Base-by-base conservation (phyloP, 2,113 vertebrate genomes). In the Chaetodon auriga region DNA sequence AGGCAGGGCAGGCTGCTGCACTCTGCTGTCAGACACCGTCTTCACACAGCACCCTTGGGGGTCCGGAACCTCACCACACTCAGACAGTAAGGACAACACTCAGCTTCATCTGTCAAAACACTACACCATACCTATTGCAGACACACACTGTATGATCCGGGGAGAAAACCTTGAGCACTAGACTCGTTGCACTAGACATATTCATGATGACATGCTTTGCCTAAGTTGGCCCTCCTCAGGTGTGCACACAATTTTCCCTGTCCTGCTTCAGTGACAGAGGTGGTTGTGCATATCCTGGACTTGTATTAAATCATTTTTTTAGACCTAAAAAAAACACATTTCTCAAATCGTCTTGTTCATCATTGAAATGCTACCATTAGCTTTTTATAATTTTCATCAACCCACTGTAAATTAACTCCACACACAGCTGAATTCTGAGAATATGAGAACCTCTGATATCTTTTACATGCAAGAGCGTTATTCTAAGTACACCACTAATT, bases 1-100 rank as follows among this genome's bases (percentile, higher is more conserved):
- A 71, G 21, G 19, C 94, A 95, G 55, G 90, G 87, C n/a, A 87
- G 94, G 49, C 81, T 93, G 43, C 92, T 96, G 68, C 88, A 88
- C 16, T 71, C 93, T 0, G 25, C 92, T 38, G 65, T 95, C 80
- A 94, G 85, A 68, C 90, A 1, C 1, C 83, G 21, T 5, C 85
- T 96, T 38, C 85, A 85, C 48, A n/a, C 77, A 5, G 81, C 91
- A 49, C 83, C 85, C n/a, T 18, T 7, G 11, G 92, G 83, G 3
- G 55, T 75, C 38, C 77, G 80, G 1, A 93, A 92, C 75, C 86
- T 96, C 60, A 94, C 89, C 71, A 86, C 87, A 1, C 80, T 96
- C 53, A 83, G 30, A 78, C 85, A 91, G 96, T 93, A 85, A 90
- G 85, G 36, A 51, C 18, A 41, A 41, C 5, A 3, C 13, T 36